Conservation (phyloP, 2,113 vertebrate species). For the Gnathonemus echidnorhynchus region DNA sequence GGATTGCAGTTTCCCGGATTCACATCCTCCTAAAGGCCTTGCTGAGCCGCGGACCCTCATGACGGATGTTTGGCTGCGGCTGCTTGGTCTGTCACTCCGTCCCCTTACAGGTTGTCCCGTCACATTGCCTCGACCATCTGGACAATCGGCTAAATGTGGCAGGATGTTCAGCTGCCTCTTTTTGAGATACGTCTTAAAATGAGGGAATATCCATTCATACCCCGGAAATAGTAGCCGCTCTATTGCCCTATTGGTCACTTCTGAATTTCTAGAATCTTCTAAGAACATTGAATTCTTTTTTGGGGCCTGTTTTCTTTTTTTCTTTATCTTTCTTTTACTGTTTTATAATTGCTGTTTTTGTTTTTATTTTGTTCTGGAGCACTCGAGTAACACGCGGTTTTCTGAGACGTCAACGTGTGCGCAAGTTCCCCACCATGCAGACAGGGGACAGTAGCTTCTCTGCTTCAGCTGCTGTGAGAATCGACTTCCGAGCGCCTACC, state of each 20-base stretch:
- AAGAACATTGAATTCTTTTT: not conserved
- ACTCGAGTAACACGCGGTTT: not conserved
- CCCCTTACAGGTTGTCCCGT: not conserved
- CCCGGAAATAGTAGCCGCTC: not conserved
- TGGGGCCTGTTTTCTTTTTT: not conserved
- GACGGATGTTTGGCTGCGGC: not conserved
- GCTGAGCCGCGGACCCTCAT: not conserved
- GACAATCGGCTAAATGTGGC: not conserved
- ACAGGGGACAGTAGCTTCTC: not conserved
- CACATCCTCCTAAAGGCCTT: not conserved
- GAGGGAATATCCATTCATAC: not conserved
- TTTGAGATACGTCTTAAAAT: not conserved
- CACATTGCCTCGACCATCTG: not conserved
- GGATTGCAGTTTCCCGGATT: not conserved
- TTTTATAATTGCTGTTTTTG: not conserved
- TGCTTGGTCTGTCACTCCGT: not conserved
- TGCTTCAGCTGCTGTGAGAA: not conserved
- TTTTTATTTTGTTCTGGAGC: not conserved
- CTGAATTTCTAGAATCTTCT: not conserved
- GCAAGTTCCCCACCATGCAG: not conserved
- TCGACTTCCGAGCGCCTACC: not conserved
- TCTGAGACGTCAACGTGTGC: not conserved
- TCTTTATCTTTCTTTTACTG: not conserved
- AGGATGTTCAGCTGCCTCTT: not conserved
- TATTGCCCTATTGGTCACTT: not conserved